Percentiles rank a stretch among this genome's conserved stretches.
phyloP scores from a whole-genome alignment of 2,888 invertebrate species.

The Nymphalis c-album region DNA sequence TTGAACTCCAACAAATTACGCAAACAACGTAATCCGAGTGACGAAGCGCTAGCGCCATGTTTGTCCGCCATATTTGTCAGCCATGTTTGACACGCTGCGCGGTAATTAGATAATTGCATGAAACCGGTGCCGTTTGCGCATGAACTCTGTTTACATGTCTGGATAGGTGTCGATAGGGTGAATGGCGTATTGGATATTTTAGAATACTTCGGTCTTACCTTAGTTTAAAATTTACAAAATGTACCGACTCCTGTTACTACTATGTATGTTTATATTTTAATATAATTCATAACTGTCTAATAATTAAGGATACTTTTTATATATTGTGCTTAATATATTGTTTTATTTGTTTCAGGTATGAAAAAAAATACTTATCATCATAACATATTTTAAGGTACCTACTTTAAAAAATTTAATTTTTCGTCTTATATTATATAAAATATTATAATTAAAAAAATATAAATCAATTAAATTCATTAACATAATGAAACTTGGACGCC shows the following conservation, averaged over 20 bases:
- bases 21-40: conserved; percentile 62
- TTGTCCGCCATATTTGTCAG: conserved; percentile 53
- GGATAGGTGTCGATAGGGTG: conserved; percentile 36
- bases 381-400: not conserved
- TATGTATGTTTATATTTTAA: too few relatives aligned
- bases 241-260: too few relatives aligned
- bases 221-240: too few relatives aligned
- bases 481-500: too few relatives aligned
- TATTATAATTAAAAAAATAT: too few relatives aligned
- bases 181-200: conserved; percentile 9
- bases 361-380: conserved; percentile 1
- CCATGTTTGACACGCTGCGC: conserved; percentile 54
- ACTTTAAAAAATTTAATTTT: not conserved
- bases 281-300: too few relatives aligned
- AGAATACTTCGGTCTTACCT: not conserved
- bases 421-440: not conserved
- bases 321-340: conserved; percentile 4
- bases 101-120: conserved; percentile 72
- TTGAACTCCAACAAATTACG: conserved; percentile 62
- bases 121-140: conserved; percentile 54
- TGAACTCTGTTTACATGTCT: conserved; percentile 47
- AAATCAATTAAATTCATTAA: too few relatives aligned
- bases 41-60: conserved; percentile 48
- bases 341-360: conserved; percentile 43
- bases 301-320: too few relatives aligned